Base-by-base conservation (phyloP, 37 sponge, comb jelly and placozoan genomes). In the Axinella damicornis region DNA sequence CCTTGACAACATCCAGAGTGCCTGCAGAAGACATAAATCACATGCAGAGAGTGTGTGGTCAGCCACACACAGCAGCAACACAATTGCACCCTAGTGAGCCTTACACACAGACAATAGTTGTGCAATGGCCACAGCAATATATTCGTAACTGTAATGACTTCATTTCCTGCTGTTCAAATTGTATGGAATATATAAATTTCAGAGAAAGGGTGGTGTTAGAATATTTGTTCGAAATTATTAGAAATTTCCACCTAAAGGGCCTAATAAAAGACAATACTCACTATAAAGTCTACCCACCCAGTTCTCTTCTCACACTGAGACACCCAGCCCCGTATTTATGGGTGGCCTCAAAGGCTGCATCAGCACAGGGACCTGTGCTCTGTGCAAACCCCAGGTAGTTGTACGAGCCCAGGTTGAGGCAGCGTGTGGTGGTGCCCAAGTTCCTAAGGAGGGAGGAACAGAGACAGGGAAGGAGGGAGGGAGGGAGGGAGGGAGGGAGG, bases 331-430 rank as follows among this genome's bases (percentile, higher is more conserved):
- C 99, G 82, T 89, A 89, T 61, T 93, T 54, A 17, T 64, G 58
- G 0, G 94, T 87, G 52, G 87, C 83, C 41, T 69, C 53, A 19
- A 77, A 57, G 0, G 91, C 87, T 37, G 89, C 96, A 17, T 99
- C 96, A 13, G 90, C 85, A 85, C 99, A 95, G 2, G 87, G 87
- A 0, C 99, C 99, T 21, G 31, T 55, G 40, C 71, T 95, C 80
- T 99, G 84, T 27, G 97, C 99, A 94, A 99, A 99, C 0, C 99
- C 99, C 30, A 95, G 89, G 67, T 99, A 99, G 88, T 99, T 99
- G 82, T 99, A 99, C 21, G 98, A 97, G 52, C 99, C 95, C 19
- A 99, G 87, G 75, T 99, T 99, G 20, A 99, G 71, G 39, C 89
- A 91, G 28, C 56, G 72, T 39, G 91, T 81, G n/a, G 53, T 85